Percentiles rank a stretch among this genome's conserved stretches.
These are phyloP conservation scores for Nothocercus nigrocapillus DNA, from an alignment of 2,113 vertebrate species.

Conservation along the genomic window DNA sequence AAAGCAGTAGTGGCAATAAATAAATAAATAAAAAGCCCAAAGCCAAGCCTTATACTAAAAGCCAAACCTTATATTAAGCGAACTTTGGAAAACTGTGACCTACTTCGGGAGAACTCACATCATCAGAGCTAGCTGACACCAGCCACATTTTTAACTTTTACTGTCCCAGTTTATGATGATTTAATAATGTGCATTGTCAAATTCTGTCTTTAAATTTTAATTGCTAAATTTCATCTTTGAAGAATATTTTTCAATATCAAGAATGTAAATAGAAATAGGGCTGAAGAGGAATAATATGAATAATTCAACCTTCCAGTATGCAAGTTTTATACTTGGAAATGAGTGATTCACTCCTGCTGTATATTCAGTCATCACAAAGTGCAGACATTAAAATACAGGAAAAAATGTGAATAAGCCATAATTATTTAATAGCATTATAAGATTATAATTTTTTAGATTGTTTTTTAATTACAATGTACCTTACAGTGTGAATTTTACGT, in stretches of 20 bases:
- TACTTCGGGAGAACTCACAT: neutral
- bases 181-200: neutral
- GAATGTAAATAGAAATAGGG: constrained; percentile 55
- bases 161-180: neutral
- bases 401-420: neutral
- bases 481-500: neutral
- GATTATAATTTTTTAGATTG: neutral
- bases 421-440: neutral
- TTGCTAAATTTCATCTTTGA: constrained; percentile 46
- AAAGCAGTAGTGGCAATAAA: no score
- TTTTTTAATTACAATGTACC: neutral
- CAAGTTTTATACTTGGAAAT: constrained; percentile 49
- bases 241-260: constrained; percentile 42
- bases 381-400: neutral
- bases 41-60: no score
- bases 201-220: constrained; percentile 40
- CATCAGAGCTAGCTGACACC: neutral
- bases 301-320: constrained; percentile 31
- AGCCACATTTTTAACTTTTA: neutral
- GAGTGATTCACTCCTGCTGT: constrained; percentile 11
- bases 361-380: neutral
- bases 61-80: neutral
- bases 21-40: accelerated
- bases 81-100: neutral
- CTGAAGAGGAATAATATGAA: constrained; percentile 42